Percentiles rank a stretch among this genome's conserved stretches.
These are phyloP conservation scores for Ispidina lecontei DNA, from an alignment of 2,797 vertebrate species.

Conservation along the genomic window DNA sequence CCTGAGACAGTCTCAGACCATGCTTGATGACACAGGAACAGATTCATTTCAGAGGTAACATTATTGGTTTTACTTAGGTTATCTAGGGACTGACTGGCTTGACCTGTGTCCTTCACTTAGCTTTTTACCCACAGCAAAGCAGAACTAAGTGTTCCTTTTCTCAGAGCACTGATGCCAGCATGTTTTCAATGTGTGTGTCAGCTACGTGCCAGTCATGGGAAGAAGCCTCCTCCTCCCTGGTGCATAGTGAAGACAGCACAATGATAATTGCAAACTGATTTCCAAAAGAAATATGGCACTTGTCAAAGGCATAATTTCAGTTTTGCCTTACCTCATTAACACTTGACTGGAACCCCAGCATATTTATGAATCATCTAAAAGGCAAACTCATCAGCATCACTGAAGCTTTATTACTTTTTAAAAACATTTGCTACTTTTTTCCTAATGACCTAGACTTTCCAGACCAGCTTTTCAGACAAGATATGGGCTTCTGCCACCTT, in stretches of 20 bases:
- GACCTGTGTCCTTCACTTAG: not conserved
- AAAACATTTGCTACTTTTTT: not conserved
- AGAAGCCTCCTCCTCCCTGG: not conserved
- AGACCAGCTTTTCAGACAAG: not conserved
- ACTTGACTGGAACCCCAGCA: not conserved
- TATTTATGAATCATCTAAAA: not conserved
- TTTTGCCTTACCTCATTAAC: slow-evolving; percentile 7
- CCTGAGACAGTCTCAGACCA: not conserved
- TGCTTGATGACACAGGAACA: too few relatives aligned
- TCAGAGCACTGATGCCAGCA: not conserved
- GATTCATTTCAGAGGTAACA: not conserved
- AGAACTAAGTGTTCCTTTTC: not conserved
- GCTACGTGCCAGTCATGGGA: not conserved
- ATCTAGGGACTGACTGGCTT: not conserved
- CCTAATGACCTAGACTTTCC: not conserved
- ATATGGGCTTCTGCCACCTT: not conserved
- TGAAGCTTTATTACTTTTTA: not conserved
- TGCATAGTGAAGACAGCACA: slow-evolving; percentile 28
- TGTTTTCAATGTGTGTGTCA: not conserved
- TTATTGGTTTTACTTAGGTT: not conserved
- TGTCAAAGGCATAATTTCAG: slow-evolving; percentile 50
- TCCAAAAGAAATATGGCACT: slow-evolving; percentile 38
- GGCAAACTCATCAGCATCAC: not conserved
- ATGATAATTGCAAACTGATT: slow-evolving; percentile 15
- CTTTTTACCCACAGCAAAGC: not conserved